Evolutionary conservation across 2,797 vertebrate genomes (phyloP), one percentile per base, ranked within the genome.

Genomic region (Echeneis naucrates): DNA sequence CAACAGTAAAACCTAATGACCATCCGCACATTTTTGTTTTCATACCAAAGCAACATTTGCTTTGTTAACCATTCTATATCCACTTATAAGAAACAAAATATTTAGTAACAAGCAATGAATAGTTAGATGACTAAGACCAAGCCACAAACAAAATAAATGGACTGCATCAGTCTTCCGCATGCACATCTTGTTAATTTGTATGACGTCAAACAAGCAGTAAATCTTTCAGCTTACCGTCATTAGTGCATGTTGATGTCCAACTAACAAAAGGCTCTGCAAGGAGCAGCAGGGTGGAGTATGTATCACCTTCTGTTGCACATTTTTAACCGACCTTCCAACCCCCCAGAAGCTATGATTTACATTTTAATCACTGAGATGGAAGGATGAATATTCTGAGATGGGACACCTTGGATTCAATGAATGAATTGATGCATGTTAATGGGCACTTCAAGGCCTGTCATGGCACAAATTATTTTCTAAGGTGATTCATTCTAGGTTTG

Each of bases 381-480:
- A 56, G 61, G 70, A 87, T 52, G 53, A 75, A 79, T 53, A 52
- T 66, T 40, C 60, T 66, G 51, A 30, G 68, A 80, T 42, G 19
- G 60, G 62, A 75, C 11, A 30, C 70, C 56, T 72, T 71, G 61
- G 77, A 79, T 62, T 84, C 33, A 27, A 53, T 32, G 79, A 53
- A 72, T 47, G 14, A 73, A 50, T 68, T 63, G 75, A 79, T 87
- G 68, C 81, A 80, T 73, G 87, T 69, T 85, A 86, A 87, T 87
- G 83, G 72, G 19, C 63, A 75, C 81, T 86, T 82, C 72, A 76
- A 70, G 40, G 75, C 27, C 65, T 1, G 19, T 60, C 66, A 63
- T 27, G 14, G 40, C 33, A 40, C 40, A 26, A 58, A 23, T 52
- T 87, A 77, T 84, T 68, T 68, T 50, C 72, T 64, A 70, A 77